Conservation (phyloP, 2,113 vertebrate genomes). For the Jaculus jaculus region DNA sequence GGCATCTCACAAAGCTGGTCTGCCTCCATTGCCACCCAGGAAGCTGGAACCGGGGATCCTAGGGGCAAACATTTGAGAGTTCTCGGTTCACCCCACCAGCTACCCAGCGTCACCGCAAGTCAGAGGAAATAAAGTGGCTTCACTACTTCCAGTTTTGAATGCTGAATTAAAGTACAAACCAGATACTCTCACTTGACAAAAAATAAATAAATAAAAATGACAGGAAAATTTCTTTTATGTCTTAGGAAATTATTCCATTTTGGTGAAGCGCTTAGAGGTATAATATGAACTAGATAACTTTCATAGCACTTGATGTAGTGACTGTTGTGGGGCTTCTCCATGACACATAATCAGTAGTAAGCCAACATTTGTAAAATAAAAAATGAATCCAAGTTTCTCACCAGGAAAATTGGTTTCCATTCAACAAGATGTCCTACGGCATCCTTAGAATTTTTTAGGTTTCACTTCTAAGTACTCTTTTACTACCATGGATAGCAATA, state of each 20-base stretch:
- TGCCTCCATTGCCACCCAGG: background rate
- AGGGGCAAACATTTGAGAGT: background rate
- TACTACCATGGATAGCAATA: conserved; percentile 47
- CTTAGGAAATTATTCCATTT: conserved; percentile 80
- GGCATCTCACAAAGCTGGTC: background rate
- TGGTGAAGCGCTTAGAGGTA: conserved; percentile 78
- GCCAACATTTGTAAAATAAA: conserved; percentile 80
- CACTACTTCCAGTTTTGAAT: conserved; percentile 40
- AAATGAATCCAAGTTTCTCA: conserved; percentile 78
- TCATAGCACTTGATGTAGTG: conserved; percentile 77
- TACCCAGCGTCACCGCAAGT: background rate
- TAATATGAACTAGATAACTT: conserved; percentile 80
- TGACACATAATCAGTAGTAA: conserved; percentile 81
- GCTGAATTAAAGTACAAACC: conserved; percentile 53
- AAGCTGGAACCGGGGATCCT: conserved; percentile 14
- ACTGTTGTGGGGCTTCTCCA: conserved; percentile 69
- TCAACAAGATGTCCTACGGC: conserved; percentile 76
- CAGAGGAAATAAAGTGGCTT: conserved; percentile 30
- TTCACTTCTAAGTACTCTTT: conserved; percentile 61
- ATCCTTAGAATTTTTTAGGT: conserved; percentile 70
- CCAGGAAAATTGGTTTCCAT: conserved; percentile 80
- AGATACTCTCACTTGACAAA: conserved; percentile 58
- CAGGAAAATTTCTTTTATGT: conserved; percentile 76
- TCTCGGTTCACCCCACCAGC: background rate
- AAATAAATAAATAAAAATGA: conserved; percentile 53